Conservation (phyloP, 2,113 vertebrate genomes). For the Falco punctatus region DNA sequence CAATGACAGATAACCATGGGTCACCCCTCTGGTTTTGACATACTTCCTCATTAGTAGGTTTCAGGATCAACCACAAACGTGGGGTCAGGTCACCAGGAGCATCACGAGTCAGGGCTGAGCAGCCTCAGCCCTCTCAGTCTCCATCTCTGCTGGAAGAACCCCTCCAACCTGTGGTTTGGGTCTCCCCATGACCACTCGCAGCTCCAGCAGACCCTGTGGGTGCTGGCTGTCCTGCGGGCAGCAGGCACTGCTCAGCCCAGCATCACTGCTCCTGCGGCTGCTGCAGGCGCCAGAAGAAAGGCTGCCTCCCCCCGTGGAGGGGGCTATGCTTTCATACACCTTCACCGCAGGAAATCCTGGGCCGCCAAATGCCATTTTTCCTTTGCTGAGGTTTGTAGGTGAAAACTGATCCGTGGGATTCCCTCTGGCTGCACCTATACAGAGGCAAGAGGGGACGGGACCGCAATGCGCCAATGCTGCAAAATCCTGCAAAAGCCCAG, state of each 20-base stretch:
- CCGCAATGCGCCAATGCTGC: rapidly evolving
- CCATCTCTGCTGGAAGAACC: background rate
- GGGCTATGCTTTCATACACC: background rate
- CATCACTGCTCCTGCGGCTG: background rate
- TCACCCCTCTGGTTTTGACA: background rate
- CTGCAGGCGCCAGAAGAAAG: background rate
- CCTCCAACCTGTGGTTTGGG: rapidly evolving
- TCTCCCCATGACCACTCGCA: rapidly evolving
- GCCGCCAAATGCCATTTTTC: background rate
- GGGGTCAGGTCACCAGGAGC: background rate
- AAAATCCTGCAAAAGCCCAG: background rate
- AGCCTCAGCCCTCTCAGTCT: background rate
- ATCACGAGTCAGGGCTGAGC: rapidly evolving
- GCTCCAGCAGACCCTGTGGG: rapidly evolving
- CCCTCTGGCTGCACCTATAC: background rate
- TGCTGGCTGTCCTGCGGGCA: rapidly evolving
- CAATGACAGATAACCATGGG: background rate
- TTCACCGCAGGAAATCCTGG: background rate
- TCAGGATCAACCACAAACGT: background rate
- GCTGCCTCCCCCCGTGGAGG: background rate
- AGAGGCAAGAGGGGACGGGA: background rate
- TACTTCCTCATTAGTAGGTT: background rate
- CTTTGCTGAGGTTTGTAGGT: background rate
- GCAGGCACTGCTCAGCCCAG: background rate
- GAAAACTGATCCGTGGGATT: background rate